Evolutionary conservation across 2,888 invertebrate species (phyloP).

Genomic region (Leptarthrus brevirostris): DNA sequence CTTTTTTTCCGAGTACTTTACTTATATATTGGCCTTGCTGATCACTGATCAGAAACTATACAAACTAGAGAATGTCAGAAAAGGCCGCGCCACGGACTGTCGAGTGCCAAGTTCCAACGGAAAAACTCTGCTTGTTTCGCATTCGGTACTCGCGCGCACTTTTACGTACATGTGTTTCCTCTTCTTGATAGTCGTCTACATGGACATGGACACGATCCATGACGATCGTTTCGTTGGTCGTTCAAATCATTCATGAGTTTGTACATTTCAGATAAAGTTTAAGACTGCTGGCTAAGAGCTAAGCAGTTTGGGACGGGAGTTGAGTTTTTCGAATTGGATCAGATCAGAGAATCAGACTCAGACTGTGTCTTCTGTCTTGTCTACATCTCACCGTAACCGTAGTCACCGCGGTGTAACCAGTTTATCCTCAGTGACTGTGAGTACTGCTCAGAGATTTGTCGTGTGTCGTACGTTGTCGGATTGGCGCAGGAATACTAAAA

Average conservation of each 20-base stretch:
- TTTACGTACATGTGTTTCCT: constrained; percentile 21
- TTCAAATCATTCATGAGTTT: constrained; percentile 41
- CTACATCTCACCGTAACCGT: constrained; percentile 23
- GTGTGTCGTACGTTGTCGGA: no score
- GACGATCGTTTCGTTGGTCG: constrained; percentile 7
- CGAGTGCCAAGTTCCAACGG: not conserved
- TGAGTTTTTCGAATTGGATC: constrained; percentile 41
- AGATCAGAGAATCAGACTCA: no score
- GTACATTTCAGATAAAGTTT: constrained; percentile 39
- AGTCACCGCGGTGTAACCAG: constrained; percentile 28
- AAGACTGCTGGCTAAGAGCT: no score
- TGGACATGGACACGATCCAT: constrained; percentile 21
- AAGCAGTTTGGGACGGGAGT: constrained; percentile 28
- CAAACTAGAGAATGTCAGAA: constrained; percentile 45
- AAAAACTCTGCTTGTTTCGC: constrained; percentile 28
- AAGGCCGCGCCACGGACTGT: constrained; percentile 22
- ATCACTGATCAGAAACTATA: constrained; percentile 42
- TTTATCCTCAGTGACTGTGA: constrained; percentile 40
- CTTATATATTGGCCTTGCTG: constrained; percentile 42
- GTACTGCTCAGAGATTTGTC: constrained; percentile 17
- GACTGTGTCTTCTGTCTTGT: not conserved
- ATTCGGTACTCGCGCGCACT: no score
- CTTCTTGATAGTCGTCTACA: constrained; percentile 8
- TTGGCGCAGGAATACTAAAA: constrained; percentile 11
- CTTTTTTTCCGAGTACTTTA: constrained; percentile 25